phyloP scores from a whole-genome alignment of 2,888 invertebrate genomes.

The Macrophya annulata region DNA sequence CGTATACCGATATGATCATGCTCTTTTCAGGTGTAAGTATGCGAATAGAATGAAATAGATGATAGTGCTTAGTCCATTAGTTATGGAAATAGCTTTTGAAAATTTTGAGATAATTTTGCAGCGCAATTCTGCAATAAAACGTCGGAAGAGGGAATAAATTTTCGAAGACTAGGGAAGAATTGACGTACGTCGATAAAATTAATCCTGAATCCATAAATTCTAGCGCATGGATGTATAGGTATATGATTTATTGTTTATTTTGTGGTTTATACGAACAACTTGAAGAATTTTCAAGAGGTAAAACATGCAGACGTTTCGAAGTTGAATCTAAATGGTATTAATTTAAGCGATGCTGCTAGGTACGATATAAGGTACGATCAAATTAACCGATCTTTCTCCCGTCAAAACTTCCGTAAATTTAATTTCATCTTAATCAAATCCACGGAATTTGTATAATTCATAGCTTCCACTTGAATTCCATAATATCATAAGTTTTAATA shows the following conservation, averaged over 20 bases:
- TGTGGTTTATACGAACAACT: neutral
- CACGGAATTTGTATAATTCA: neutral
- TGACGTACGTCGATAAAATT: neutral
- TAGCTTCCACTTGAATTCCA: neutral
- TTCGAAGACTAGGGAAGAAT: neutral
- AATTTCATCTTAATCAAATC: neutral
- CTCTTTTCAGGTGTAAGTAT: neutral
- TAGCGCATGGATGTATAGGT: neutral
- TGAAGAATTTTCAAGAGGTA: neutral
- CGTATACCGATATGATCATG: neutral
- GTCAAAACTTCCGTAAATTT: neutral
- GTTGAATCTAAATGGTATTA: neutral
- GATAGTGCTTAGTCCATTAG: neutral
- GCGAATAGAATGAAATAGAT: neutral
- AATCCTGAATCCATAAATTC: neutral
- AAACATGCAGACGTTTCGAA: neutral
- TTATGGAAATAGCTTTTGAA: neutral
- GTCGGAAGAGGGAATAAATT: neutral
- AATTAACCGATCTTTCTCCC: neutral
- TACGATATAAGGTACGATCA: neutral
- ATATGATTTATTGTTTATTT: neutral
- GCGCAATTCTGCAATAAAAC: neutral
- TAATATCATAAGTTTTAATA: neutral
- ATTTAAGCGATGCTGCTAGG: neutral
- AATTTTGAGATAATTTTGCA: neutral